Percentiles rank a stretch among this genome's conserved stretches.
phyloP scores from a whole-genome alignment of 2,797 vertebrate species.

The Eupleurogrammus muticus region DNA sequence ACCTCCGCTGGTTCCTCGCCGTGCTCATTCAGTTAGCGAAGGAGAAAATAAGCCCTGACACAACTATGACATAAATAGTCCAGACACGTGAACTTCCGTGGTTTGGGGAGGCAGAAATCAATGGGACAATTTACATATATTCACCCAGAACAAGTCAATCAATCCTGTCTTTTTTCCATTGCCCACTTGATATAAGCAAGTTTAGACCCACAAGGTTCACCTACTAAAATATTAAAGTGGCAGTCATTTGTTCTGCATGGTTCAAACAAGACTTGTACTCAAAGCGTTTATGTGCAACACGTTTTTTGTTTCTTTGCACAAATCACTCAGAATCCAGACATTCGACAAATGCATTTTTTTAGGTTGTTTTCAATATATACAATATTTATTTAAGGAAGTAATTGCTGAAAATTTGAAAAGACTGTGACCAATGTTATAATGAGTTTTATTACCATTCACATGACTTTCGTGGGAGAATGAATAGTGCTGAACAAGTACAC shows the following conservation, averaged over 20 bases:
- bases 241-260: neutral
- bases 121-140: constrained; percentile 21
- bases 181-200: neutral
- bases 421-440: too few species aligned
- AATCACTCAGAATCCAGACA: neutral
- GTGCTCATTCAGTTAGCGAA: constrained; percentile 36
- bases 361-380: too few species aligned
- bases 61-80: constrained; percentile 21
- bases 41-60: constrained; percentile 36
- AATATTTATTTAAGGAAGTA: too few species aligned
- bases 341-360: too few species aligned
- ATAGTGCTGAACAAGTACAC: too few species aligned
- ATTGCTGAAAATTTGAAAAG: too few species aligned
- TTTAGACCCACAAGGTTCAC: neutral
- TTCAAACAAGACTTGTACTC: constrained; percentile 5
- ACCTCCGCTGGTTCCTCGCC: constrained; percentile 55
- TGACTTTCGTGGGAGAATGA: too few species aligned
- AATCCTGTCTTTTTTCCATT: neutral
- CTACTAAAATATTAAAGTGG: neutral
- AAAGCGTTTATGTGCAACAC: neutral
- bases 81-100: constrained; percentile 7
- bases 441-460: too few species aligned
- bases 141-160: constrained; percentile 1
- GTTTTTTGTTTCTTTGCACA: neutral
- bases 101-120: constrained; percentile 17